Evolutionary conservation across 2,113 vertebrate genomes (phyloP).

Genomic region (Notechis scutatus): DNA sequence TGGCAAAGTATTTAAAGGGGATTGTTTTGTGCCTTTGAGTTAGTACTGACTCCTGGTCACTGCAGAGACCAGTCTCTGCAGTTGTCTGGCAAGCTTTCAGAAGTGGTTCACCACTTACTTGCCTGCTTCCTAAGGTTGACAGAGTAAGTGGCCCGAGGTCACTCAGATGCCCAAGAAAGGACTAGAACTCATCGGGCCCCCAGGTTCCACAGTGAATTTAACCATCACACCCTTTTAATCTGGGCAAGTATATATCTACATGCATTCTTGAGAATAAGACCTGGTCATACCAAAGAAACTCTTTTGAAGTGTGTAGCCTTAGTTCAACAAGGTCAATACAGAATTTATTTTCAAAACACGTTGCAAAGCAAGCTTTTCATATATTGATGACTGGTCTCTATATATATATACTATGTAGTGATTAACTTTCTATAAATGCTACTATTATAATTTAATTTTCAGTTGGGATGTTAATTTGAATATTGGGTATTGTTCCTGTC

Average conservation of each 20-base stretch:
- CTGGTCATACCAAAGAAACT: neutral
- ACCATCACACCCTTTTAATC: neutral
- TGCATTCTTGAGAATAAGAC: neutral
- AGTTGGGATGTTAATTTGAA: neutral
- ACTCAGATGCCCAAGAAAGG: neutral
- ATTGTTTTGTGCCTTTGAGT: neutral
- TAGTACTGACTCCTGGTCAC: neutral
- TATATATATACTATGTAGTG: slow-evolving; percentile 39
- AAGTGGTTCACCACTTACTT: neutral
- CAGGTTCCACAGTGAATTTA: neutral
- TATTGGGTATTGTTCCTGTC: neutral
- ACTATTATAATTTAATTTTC: slow-evolving; percentile 51
- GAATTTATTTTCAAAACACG: slow-evolving; percentile 35
- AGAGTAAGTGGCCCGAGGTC: neutral
- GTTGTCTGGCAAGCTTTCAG: neutral
- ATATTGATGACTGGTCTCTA: slow-evolving; percentile 37
- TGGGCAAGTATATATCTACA: neutral
- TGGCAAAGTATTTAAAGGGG: neutral
- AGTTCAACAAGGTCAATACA: slow-evolving; percentile 52
- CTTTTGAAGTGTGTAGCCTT: neutral
- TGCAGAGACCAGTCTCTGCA: neutral
- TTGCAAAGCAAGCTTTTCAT: slow-evolving; percentile 27
- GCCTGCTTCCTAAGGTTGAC: neutral
- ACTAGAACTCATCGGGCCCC: neutral
- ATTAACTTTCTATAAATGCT: slow-evolving; percentile 39